Conservation (phyloP, 2,797 vertebrate species). For the Esox lucius region DNA sequence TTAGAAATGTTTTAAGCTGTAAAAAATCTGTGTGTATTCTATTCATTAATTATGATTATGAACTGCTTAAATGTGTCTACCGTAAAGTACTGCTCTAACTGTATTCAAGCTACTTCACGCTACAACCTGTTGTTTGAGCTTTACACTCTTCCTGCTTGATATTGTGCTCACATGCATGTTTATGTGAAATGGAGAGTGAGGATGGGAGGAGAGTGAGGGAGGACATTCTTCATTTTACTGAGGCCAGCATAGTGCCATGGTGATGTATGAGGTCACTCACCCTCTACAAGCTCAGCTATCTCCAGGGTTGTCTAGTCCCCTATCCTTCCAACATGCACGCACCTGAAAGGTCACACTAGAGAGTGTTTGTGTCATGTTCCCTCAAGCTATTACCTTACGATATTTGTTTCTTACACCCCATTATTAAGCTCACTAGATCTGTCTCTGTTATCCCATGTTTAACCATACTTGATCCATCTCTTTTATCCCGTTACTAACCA, state of each 20-base stretch:
- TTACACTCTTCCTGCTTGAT: neutral
- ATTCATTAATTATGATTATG: no score
- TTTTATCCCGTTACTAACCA: no score
- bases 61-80: no score
- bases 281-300: slow-evolving; percentile 65
- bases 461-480: no score
- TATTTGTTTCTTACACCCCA: neutral
- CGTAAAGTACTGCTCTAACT: no score
- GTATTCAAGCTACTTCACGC: no score
- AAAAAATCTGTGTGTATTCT: no score
- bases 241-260: slow-evolving; percentile 52
- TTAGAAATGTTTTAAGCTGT: no score
- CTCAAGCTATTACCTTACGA: slow-evolving; percentile 57
- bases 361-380: slow-evolving; percentile 52
- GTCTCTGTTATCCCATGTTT: no score
- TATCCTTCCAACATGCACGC: slow-evolving; percentile 29
- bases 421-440: no score
- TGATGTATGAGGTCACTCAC: slow-evolving; percentile 68
- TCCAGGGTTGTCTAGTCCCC: slow-evolving; percentile 49
- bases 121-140: no score
- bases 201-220: slow-evolving; percentile 17
- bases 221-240: slow-evolving; percentile 66
- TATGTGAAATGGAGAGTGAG: no score
- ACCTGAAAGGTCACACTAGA: slow-evolving; percentile 63
- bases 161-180: neutral